Percentiles rank a stretch among this genome's conserved stretches.
These are phyloP conservation scores for Ectemnius continuus DNA, from an alignment of 2,888 invertebrate species.

Conservation along the genomic window DNA sequence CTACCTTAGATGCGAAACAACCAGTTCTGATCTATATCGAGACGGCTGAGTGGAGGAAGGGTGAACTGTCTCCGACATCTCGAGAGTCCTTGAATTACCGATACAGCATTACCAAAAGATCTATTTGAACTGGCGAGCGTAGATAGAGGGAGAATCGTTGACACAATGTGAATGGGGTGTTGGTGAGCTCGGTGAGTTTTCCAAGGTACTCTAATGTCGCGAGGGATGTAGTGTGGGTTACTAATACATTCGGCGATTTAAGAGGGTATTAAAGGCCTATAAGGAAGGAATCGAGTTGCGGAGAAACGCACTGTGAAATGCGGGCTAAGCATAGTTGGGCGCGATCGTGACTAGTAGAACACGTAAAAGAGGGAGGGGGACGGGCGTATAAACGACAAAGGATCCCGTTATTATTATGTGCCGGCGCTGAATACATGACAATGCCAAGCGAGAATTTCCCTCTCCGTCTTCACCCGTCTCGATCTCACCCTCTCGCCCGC, in stretches of 20 bases:
- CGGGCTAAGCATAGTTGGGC: conserved; percentile 37
- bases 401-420: conserved; percentile 67
- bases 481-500: conserved; percentile 23
- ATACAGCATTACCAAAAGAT: not conserved
- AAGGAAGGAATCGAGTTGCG: conserved; percentile 31
- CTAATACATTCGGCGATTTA: conserved; percentile 5
- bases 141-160: not conserved
- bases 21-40: not conserved
- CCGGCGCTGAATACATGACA: conserved; percentile 66
- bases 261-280: conserved; percentile 15
- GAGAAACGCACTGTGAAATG: conserved; percentile 15
- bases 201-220: conserved; percentile 9
- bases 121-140: not conserved
- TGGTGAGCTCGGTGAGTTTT: conserved; percentile 7
- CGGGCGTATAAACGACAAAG: conserved; percentile 66
- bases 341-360: conserved; percentile 53
- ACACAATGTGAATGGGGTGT: too few relatives aligned
- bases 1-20: not conserved
- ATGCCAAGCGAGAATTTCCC: conserved; percentile 60
- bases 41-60: not conserved
- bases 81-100: not conserved
- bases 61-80: not conserved
- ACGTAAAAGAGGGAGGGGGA: conserved; percentile 48
- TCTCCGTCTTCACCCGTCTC: conserved; percentile 28
- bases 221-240: too few relatives aligned